Percentiles rank a stretch among this genome's conserved stretches.
These are phyloP conservation scores for Osmoderma eremita DNA, from an alignment of 2,888 invertebrate genomes.

Conservation along the genomic window DNA sequence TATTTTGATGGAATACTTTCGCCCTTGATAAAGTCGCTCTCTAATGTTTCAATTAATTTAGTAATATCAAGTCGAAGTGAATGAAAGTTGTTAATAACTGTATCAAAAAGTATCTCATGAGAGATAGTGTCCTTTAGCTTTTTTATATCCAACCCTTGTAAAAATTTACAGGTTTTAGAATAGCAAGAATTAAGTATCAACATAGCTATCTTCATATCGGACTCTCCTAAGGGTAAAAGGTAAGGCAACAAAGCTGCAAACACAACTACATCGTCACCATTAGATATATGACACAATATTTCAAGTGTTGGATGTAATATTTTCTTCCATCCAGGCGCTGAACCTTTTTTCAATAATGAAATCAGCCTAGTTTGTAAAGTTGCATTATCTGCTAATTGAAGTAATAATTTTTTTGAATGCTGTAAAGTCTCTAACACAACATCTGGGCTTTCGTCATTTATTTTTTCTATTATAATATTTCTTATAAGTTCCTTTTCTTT, in stretches of 20 bases:
- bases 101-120: constrained; percentile 47
- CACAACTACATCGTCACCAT: constrained; percentile 67
- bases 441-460: constrained; percentile 73
- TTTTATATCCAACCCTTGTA: constrained; percentile 40
- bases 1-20: constrained; percentile 53
- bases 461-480: constrained; percentile 72
- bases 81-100: constrained; percentile 47
- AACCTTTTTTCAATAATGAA: constrained; percentile 65
- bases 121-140: constrained; percentile 32
- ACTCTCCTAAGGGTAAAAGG: constrained; percentile 67
- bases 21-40: constrained; percentile 46
- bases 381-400: constrained; percentile 48
- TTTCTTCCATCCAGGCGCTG: constrained; percentile 60
- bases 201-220: constrained; percentile 62
- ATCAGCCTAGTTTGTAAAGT: constrained; percentile 66
- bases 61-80: constrained; percentile 42
- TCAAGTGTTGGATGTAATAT: constrained; percentile 54
- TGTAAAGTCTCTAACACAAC: constrained; percentile 71
- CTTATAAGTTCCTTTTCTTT: constrained; percentile 71
- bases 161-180: constrained; percentile 57
- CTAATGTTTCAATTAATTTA: constrained; percentile 47
- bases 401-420: constrained; percentile 34
- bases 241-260: constrained; percentile 72
- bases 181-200: constrained; percentile 63
- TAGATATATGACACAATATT: constrained; percentile 49